phyloP scores from a whole-genome alignment of 1,140 invertebrate genomes.

The Drosophila athabasca region DNA sequence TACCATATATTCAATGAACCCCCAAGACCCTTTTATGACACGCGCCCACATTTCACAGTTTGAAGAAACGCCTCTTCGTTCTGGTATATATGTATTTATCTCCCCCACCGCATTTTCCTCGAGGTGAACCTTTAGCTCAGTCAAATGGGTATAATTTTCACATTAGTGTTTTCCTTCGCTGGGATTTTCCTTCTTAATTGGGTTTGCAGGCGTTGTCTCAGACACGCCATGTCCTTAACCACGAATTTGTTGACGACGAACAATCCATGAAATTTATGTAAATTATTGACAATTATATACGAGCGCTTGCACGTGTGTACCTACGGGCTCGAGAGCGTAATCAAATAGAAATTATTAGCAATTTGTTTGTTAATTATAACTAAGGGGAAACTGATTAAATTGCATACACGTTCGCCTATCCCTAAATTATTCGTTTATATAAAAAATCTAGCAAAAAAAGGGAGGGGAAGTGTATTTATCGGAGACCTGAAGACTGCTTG shows the following conservation, averaged over 20 bases:
- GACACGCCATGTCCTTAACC: slow-evolving; percentile 20
- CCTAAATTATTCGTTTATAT: not conserved
- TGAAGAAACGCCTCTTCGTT: not conserved
- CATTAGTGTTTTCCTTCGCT: slow-evolving; percentile 6
- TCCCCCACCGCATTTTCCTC: slow-evolving; percentile 6
- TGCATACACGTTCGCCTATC: no score
- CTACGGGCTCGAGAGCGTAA: not conserved
- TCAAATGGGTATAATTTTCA: slow-evolving; percentile 22
- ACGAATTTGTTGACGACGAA: slow-evolving; percentile 1
- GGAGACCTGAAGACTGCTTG: slow-evolving; percentile 1
- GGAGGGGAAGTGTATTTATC: not conserved
- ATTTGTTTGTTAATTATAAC: slow-evolving; percentile 6
- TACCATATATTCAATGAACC: no score
- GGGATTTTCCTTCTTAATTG: slow-evolving; percentile 12
- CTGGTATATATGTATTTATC: not conserved
- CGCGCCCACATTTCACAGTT: no score
- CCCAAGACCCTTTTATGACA: no score
- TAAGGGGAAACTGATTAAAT: no score
- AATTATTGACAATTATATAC: slow-evolving; percentile 21
- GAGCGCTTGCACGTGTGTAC: not conserved
- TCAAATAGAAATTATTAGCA: slow-evolving; percentile 29
- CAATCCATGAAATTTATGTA: slow-evolving; percentile 1
- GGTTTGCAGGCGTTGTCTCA: slow-evolving; percentile 7
- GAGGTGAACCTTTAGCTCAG: slow-evolving; percentile 2
- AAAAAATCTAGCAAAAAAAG: no score